Conservation (phyloP, 2,113 vertebrate species). For the Xenotilapia caudafasciata region DNA sequence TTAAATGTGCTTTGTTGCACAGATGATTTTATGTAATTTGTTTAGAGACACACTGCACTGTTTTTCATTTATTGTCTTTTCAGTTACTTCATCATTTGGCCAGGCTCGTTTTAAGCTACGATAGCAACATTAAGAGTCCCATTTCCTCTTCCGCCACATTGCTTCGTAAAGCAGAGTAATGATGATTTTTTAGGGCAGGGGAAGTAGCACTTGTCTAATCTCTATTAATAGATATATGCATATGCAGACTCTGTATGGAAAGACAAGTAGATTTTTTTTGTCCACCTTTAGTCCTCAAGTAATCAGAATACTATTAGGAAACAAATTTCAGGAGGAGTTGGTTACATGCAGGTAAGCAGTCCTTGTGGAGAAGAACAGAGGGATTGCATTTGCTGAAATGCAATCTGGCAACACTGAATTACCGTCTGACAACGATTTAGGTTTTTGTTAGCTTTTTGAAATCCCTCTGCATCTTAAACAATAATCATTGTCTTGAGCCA, state of each 20-base stretch:
- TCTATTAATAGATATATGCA: neutral
- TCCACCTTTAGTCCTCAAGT: neutral
- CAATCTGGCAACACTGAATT: neutral
- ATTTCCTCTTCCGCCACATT: neutral
- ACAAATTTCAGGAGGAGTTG: neutral
- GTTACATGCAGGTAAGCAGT: neutral
- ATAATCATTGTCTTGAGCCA: neutral
- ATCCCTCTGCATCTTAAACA: neutral
- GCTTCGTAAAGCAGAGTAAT: neutral
- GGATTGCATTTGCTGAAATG: neutral
- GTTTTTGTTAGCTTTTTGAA: neutral
- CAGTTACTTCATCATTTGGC: neutral
- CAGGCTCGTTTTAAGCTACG: neutral
- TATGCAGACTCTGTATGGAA: neutral
- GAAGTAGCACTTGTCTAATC: neutral
- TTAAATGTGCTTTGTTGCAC: neutral
- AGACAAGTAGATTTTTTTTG: neutral
- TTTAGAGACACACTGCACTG: neutral
- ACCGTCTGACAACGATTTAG: neutral
- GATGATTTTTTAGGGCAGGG: neutral
- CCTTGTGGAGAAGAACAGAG: neutral
- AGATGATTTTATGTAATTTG: neutral
- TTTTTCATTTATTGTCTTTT: conserved; percentile 2
- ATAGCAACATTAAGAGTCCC: neutral
- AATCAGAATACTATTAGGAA: neutral